Base-by-base conservation (phyloP, 2,797 vertebrate species). In the Leptatherina wallacei region DNA sequence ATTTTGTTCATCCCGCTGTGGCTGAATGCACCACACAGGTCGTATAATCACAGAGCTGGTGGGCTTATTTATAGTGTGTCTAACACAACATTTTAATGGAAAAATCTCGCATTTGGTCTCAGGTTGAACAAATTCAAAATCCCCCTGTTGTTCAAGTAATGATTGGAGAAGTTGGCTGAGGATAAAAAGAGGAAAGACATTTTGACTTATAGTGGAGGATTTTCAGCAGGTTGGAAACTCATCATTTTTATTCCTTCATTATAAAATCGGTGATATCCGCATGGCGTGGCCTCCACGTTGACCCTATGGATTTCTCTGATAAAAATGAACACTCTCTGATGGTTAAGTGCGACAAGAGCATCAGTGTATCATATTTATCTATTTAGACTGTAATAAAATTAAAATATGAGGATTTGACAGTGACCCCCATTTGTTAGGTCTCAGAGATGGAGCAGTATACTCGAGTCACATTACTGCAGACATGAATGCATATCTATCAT, bases 191-290 rank as follows among this genome's bases (percentile, higher is more conserved):
- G 22, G 66, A 27, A 65, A 73, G 78, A 68, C 69, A 61, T 72
- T 75, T 64, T 78, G 82, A 86, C 80, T 86, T 82, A 73, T 64
- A 65, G 66, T 68, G 27, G 0, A 61, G 84, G 77, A 81, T 67
- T 75, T 66, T 78, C 77, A 85, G 69, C 72, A 59, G 75, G 61
- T 78, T 80, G 69, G 78, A 82, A 87, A 88, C 82, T 85, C 78
- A 85, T 91, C 85, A 84, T 84, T 91, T 91, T 89, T 88, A 91
- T 91, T 80, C 58, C 86, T 81, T 75, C 87, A 84, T 91, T 88
- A 89, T 81, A 88, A 88, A 85, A 85, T 83, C 78, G 29, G 80
- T 55, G 72, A 64, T 83, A 83, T 88, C 81, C 79, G 66, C 44
- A 65, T 79, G 81, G 73, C 61, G 20, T 4, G 77, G 77, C 89